Base-by-base conservation (phyloP, 2,888 invertebrate genomes). In the Athalia cordata region DNA sequence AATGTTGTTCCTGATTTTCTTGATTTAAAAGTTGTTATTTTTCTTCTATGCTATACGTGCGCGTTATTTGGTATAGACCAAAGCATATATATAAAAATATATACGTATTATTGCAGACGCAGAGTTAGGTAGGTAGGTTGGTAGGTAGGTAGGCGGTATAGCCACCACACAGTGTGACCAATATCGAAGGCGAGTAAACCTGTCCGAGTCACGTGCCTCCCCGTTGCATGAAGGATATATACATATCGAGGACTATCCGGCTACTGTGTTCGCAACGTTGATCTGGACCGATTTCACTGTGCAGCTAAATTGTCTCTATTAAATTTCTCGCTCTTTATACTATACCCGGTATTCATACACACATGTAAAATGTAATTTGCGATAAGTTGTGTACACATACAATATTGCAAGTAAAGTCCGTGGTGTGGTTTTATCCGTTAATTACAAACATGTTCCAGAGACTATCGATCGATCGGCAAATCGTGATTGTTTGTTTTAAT, bases 191-290 rank as follows among this genome's bases (percentile, higher is more conserved):
- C 57, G 72, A 72, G 59, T 7, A 75, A 75, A 75, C 75, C 75
- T 62, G 75, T 75, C 45, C 45, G 47, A 72, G 64, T 75, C 75
- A 75, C 75, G 75, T 75, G 75, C 50, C 62, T 75, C 15, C 43
- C 59, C 62, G 74, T 29, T 75, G 62, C 52, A 29, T 29, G n/a
- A 65, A 47, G 65, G 68, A 7, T 67, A 50, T 66, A 50, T 49
- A 8, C 45, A 64, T 64, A 75, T 75, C 29, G 62, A 75, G 45
- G 15, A 57, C 9, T 64, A 15, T 29, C 29, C 52, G 62, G 62
- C 75, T 75, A 75, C 75, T 75, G 74, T 62, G 50, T 52, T 11
- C 62, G 13, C 75, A 50, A 75, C 7, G 13, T 7, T 61, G 75
- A 75, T 75, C 62, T 50, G 50, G 52, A 75, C 62, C 62, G 75